phyloP scores from a whole-genome alignment of 2,113 vertebrate species.

The Thamnaconus septentrionalis region DNA sequence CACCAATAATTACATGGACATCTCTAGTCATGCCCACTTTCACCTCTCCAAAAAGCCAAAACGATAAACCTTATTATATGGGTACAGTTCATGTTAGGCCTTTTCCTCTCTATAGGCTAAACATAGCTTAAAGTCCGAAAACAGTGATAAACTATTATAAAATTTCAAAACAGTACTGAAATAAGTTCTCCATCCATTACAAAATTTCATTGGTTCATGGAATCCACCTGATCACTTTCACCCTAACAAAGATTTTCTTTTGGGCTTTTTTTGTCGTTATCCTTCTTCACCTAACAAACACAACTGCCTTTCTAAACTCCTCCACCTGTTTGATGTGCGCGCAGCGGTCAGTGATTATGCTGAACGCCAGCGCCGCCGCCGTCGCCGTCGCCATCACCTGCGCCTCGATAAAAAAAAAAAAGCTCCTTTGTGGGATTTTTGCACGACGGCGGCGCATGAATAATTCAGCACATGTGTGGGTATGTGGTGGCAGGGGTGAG shows the following conservation, averaged over 20 bases:
- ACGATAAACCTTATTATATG: too few species aligned
- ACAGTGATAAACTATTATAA: too few species aligned
- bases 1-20: too few species aligned
- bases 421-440: conserved; percentile 65
- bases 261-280: conserved; percentile 20
- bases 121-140: too few species aligned
- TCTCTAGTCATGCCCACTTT: too few species aligned
- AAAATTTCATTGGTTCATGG: too few species aligned
- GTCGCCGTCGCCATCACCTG: conserved; percentile 65
- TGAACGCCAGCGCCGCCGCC: conserved; percentile 53
- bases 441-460: conserved; percentile 64
- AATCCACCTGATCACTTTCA: too few species aligned
- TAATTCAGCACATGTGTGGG: conserved; percentile 69
- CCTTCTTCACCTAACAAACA: conserved; percentile 21
- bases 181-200: too few species aligned
- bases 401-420: conserved; percentile 57
- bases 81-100: too few species aligned
- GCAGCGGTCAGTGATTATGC: conserved; percentile 56
- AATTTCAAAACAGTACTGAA: too few species aligned
- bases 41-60: too few species aligned
- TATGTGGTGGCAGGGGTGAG: neutral
- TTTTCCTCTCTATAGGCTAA: too few species aligned
- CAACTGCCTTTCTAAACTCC: conserved; percentile 33
- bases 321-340: conserved; percentile 48
- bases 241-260: conserved; percentile 22